A percentile compares a stretch with the other conserved stretches of the same genome.
Conservation (phyloP, 2,888 invertebrate genomes). For the Petrolisthes cinctipes region DNA sequence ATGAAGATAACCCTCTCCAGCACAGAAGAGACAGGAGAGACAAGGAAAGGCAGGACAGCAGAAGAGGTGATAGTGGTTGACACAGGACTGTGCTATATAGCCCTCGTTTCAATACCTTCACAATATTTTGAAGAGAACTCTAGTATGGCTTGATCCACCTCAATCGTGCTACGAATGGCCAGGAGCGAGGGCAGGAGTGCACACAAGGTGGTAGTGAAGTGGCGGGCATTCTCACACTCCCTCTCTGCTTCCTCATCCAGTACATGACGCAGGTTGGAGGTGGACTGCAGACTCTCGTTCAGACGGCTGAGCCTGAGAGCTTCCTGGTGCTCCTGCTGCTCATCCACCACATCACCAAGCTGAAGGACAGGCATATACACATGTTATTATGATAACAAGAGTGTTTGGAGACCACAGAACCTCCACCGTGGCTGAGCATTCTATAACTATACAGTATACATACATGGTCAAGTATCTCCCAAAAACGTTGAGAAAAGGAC, state of each 20-base stretch:
- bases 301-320: conserved; percentile 41
- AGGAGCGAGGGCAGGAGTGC: conserved; percentile 60
- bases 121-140: conserved; percentile 93
- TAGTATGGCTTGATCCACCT: conserved; percentile 91
- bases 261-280: conserved; percentile 30
- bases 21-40: no score
- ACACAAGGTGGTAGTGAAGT: conserved; percentile 59
- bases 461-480: no score
- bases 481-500: no score
- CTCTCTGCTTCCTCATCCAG: conserved; percentile 51
- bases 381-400: neutral
- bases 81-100: no score
- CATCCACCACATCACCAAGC: conserved; percentile 20
- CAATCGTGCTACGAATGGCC: conserved; percentile 79
- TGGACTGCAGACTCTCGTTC: conserved; percentile 44
- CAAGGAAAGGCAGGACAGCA: no score
- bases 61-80: no score
- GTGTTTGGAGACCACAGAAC: no score
- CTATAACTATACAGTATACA: no score
- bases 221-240: conserved; percentile 61
- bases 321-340: conserved; percentile 39
- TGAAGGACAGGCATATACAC: conserved; percentile 14
- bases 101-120: conserved; percentile 73
- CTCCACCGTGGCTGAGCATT: no score
- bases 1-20: no score